A percentile compares a stretch with the other conserved stretches of the same genome.
Conservation (phyloP, 2,113 vertebrate genomes). For the Ochotona curzoniae region DNA sequence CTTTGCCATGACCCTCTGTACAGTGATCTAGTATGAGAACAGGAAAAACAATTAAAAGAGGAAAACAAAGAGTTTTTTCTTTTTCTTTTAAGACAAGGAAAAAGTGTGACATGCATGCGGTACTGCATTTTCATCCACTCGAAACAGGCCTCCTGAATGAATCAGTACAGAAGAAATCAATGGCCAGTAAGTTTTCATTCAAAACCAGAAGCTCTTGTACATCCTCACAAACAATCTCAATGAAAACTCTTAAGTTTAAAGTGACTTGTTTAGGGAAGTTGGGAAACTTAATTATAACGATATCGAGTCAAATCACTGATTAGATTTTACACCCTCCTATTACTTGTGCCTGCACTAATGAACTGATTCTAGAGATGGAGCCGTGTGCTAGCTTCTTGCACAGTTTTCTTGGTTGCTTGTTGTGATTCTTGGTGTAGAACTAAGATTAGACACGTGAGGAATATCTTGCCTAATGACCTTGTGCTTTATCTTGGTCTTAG, state of each 20-base stretch:
- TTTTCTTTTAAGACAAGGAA: background rate
- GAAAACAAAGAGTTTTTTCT: background rate
- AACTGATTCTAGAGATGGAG: background rate
- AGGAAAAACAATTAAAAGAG: background rate
- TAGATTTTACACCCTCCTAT: background rate
- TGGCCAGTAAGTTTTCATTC: background rate
- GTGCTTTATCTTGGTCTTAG: too few species aligned
- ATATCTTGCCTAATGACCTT: background rate
- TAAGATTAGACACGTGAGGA: background rate
- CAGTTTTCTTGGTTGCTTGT: background rate
- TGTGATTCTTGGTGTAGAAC: background rate
- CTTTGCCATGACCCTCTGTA: background rate
- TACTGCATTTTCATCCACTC: background rate
- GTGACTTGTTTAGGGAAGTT: background rate
- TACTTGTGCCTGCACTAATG: background rate
- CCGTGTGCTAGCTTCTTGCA: too few species aligned
- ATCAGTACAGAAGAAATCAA: background rate
- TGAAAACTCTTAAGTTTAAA: background rate
- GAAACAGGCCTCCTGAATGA: background rate
- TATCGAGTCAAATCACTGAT: background rate
- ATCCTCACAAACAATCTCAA: background rate
- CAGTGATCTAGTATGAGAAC: background rate
- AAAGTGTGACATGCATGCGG: background rate
- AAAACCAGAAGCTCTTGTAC: background rate
- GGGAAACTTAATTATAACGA: background rate